A percentile compares a stretch with the other conserved stretches of the same genome.
Conservation (phyloP, 2,888 invertebrate genomes). For the Chymomyza fuscimana region DNA sequence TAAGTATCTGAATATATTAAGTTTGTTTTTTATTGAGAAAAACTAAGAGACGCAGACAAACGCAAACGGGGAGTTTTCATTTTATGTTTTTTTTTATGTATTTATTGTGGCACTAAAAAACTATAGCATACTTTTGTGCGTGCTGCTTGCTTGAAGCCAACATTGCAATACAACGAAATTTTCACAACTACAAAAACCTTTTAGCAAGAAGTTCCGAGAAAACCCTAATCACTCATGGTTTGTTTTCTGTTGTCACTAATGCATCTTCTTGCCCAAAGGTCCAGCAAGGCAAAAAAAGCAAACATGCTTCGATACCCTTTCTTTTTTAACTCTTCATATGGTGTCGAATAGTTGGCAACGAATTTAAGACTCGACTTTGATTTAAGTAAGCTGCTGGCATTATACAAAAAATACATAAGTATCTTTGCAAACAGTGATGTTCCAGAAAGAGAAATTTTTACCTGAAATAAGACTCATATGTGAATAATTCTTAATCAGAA, state of each 20-base stretch:
- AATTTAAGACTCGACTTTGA: too few species aligned
- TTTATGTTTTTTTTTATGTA: too few species aligned
- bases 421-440: too few species aligned
- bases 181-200: background rate
- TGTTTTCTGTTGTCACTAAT: background rate
- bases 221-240: background rate
- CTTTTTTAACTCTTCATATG: background rate
- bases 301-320: background rate
- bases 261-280: background rate
- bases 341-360: background rate
- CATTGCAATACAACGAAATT: background rate
- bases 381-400: too few species aligned
- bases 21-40: too few species aligned
- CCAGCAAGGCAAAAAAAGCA: background rate
- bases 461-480: too few species aligned
- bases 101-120: background rate
- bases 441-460: too few species aligned
- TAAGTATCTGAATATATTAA: too few species aligned
- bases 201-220: background rate
- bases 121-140: background rate
- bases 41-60: too few species aligned
- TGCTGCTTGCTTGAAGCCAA: background rate
- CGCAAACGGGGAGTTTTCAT: too few species aligned
- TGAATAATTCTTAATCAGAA: too few species aligned
- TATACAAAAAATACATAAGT: too few species aligned